Percentiles rank a stretch among this genome's conserved stretches.
phyloP scores from a whole-genome alignment of 1,140 invertebrate genomes.

The Magallana angulata region DNA sequence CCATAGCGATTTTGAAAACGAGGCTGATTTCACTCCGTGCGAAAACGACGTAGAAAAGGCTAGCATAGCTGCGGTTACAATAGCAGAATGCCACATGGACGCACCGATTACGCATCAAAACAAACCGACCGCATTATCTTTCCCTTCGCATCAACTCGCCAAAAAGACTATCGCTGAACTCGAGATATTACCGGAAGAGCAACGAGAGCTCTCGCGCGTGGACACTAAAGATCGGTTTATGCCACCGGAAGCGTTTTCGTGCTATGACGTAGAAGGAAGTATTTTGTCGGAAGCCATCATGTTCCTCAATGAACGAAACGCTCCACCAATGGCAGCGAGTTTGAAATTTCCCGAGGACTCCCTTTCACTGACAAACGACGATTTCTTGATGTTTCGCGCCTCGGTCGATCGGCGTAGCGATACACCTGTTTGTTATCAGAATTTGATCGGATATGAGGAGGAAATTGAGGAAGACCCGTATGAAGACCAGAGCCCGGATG shows the following conservation, averaged over 20 bases:
- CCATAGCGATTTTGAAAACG: not conserved
- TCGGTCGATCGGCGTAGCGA: not conserved
- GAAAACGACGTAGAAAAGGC: not conserved
- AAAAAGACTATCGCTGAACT: not conserved
- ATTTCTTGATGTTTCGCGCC: not conserved
- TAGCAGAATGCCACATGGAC: not conserved
- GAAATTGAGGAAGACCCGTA: not conserved
- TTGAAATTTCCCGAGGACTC: not conserved
- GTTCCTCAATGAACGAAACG: constrained; percentile 1
- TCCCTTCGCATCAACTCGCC: not conserved
- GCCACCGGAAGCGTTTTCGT: not conserved
- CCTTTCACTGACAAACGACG: not conserved
- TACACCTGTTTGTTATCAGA: not conserved
- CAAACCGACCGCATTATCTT: not conserved
- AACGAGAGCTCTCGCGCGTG: not conserved
- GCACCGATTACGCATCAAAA: not conserved
- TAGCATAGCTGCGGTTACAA: constrained; percentile 3
- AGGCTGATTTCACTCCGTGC: not conserved
- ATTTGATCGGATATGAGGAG: not conserved
- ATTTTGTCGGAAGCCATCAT: not conserved
- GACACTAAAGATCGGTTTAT: not conserved
- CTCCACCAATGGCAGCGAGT: too few species aligned
- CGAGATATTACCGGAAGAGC: not conserved
- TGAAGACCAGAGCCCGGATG: not conserved
- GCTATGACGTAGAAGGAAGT: constrained; percentile 7